Evolutionary conservation across 1,140 invertebrate species (phyloP).

Genomic region (Panulirus ornatus): DNA sequence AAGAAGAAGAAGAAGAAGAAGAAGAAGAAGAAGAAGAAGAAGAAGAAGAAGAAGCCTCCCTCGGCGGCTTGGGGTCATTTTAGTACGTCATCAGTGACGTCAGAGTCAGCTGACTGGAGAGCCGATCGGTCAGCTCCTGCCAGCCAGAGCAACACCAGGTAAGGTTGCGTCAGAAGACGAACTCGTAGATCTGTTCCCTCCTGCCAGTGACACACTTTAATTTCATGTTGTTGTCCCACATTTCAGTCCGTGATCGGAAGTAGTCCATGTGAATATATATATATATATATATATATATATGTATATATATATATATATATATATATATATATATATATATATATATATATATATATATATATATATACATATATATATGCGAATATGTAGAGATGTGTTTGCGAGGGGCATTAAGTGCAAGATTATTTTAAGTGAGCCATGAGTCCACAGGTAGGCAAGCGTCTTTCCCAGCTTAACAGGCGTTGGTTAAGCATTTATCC

Average conservation of each 20-base stretch:
- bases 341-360: no score
- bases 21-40: neutral
- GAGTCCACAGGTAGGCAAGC: no score
- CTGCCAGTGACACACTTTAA: neutral
- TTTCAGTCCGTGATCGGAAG: neutral
- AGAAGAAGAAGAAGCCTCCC: neutral
- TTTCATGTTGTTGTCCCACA: no score
- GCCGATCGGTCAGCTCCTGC: no score
- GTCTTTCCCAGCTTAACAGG: no score
- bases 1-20: neutral
- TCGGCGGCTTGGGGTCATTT: neutral
- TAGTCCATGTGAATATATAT: neutral
- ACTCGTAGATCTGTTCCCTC: neutral
- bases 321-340: conserved; percentile 26
- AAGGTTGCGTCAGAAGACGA: neutral
- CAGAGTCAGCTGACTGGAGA: neutral
- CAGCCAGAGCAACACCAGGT: neutral
- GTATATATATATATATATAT: conserved; percentile 24
- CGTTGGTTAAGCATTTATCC: no score
- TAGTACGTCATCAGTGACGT: neutral
- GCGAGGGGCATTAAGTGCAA: no score
- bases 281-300: neutral
- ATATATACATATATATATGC: no score
- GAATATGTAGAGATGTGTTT: no score
- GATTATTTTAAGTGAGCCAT: no score